Conservation (phyloP, 2,797 vertebrate genomes). For the Danio aesculapii region DNA sequence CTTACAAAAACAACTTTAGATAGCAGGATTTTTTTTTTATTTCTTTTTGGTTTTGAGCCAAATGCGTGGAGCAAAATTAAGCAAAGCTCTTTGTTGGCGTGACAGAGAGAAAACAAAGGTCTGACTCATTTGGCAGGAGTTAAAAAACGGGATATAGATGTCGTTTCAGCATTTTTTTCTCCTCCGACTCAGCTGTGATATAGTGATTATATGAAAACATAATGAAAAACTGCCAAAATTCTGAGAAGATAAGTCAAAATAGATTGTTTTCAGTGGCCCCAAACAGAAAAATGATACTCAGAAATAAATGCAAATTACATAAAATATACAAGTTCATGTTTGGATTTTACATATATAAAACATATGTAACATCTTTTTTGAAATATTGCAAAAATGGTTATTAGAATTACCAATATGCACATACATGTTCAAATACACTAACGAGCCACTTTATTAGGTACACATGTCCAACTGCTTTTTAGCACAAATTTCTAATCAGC, state of each 20-base stretch:
- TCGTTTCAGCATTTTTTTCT: slow-evolving; percentile 32
- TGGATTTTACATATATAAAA: too few relatives aligned
- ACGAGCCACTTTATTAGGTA: too few relatives aligned
- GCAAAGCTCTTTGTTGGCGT: slow-evolving; percentile 42
- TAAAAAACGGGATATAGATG: slow-evolving; percentile 20
- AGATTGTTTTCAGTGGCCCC: background rate
- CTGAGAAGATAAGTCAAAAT: background rate
- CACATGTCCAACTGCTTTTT: too few relatives aligned
- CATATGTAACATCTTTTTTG: too few relatives aligned
- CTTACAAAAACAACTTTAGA: background rate
- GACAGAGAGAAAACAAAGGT: slow-evolving; percentile 35
- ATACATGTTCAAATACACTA: too few relatives aligned
- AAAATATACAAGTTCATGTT: too few relatives aligned
- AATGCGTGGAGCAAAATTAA: slow-evolving; percentile 32
- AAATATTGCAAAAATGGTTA: too few relatives aligned
- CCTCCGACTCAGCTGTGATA: background rate
- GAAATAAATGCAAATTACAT: too few relatives aligned
- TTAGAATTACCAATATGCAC: too few relatives aligned
- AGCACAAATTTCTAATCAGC: too few relatives aligned
- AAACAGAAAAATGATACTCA: too few relatives aligned
- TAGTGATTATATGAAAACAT: slow-evolving; percentile 10
- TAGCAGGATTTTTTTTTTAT: slow-evolving; percentile 7
- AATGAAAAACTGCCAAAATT: background rate
- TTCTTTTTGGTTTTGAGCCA: slow-evolving; percentile 14
- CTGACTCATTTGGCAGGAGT: slow-evolving; percentile 45